Evolutionary conservation across 2,888 invertebrate species (phyloP), one percentile per base, ranked within the genome.

Genomic region (Petrophora chlorosata): DNA sequence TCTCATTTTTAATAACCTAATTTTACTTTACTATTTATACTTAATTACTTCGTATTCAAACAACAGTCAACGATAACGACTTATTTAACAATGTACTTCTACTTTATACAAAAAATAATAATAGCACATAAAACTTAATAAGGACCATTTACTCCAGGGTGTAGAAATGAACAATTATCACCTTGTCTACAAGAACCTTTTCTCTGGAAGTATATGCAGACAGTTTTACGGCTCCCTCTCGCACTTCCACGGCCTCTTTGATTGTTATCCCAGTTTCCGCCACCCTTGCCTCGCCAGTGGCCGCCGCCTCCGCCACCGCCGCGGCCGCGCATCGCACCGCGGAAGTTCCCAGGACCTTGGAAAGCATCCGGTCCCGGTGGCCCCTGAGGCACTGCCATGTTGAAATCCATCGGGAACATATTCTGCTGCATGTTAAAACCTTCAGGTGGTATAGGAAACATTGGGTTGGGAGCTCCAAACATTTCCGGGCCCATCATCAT

Each of bases 131-230:
- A 34, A 23, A 34, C 12, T 63, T 76, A 90, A 73, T 76, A 90
- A 5, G 93, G 92, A 64, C 92, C 92, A 77, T 92, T 92, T 12
- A 92, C 91, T 54, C 93, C 93, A 2, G 95, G 95, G 90, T 97
- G 97, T 61, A 96, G 86, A 79, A 95, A 97, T 41, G 94, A 93
- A 83, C 97, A 98, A 63, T 94, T 94, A 64, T 95, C 95, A 43
- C 95, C 96, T 73, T 95, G 93, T 38, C 95, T 91, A 84, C 97
- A 97, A 53, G 93, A 95, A 0, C 97, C 97, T 64, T 92, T 93
- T 67, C 94, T 94, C 75, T 94, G 94, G 70, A 95, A 95, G 76
- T 95, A 95, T 74, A 95, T 94, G 75, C 97, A 97, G 8, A 94
- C 85, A 35, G 92, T 83, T 67, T 90, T 92, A 25, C 90, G 92